phyloP scores from a whole-genome alignment of 30 jellyfish, hydroid and myxozoan species.

The Mastigias papua region DNA sequence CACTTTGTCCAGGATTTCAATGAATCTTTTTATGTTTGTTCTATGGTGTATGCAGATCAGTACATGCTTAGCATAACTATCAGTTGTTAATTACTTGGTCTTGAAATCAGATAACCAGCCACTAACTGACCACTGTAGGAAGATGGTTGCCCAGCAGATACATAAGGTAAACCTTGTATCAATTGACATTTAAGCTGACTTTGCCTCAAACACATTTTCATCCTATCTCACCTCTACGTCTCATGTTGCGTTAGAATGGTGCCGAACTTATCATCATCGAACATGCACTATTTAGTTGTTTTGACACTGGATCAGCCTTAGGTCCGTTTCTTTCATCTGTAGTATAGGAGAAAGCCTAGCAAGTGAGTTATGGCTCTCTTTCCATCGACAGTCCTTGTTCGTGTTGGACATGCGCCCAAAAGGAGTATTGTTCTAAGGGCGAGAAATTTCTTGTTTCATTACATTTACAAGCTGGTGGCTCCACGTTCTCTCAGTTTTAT shows the following conservation, averaged over 20 bases:
- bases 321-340: not conserved
- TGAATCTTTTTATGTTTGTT: not conserved
- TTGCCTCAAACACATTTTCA: slow-evolving; percentile 4
- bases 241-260: not conserved
- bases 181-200: not conserved
- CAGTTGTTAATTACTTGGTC: slow-evolving; percentile 10
- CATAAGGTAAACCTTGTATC: not conserved
- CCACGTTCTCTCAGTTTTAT: no score
- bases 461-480: no score
- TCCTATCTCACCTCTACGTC: not conserved
- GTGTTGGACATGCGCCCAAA: no score
- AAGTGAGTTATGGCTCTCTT: no score
- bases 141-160: not conserved
- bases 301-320: not conserved
- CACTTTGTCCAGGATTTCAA: not conserved
- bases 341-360: no score
- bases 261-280: not conserved
- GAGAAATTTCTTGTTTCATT: no score
- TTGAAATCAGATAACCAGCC: not conserved
- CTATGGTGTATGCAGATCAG: not conserved
- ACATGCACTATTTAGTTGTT: not conserved
- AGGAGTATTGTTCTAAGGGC: no score
- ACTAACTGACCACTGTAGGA: not conserved
- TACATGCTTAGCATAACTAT: not conserved
- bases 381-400: no score